Percentiles rank a stretch among this genome's conserved stretches.
Conservation (phyloP, 1,140 invertebrate genomes). For the Pseudoatta argentina region DNA sequence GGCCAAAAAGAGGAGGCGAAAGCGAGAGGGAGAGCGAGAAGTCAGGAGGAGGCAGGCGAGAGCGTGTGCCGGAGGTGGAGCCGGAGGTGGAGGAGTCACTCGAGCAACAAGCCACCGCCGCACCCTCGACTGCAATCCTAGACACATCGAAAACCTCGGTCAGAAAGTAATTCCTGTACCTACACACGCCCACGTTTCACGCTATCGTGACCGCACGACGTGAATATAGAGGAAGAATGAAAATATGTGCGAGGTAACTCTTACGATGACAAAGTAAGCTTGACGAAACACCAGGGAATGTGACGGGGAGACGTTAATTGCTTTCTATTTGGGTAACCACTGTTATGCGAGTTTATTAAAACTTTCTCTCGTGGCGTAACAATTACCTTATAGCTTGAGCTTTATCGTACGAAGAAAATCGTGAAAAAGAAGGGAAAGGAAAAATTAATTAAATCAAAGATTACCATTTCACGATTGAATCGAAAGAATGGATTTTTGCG, state of each 20-base stretch:
- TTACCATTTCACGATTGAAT: not conserved
- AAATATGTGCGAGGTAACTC: constrained; percentile 39
- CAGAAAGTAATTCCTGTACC: constrained; percentile 74
- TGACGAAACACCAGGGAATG: constrained; percentile 19
- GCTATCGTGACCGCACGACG: constrained; percentile 54
- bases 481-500: not conserved
- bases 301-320: constrained; percentile 26
- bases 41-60: constrained; percentile 56
- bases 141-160: constrained; percentile 75
- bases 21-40: constrained; percentile 39
- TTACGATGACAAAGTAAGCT: constrained; percentile 13
- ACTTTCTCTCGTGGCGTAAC: constrained; percentile 23
- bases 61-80: constrained; percentile 77
- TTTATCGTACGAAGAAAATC: not conserved
- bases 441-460: constrained; percentile 3
- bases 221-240: constrained; percentile 28
- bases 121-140: constrained; percentile 78
- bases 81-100: constrained; percentile 80
- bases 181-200: constrained; percentile 72
- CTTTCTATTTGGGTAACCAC: constrained; percentile 32
- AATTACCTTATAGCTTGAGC: not conserved
- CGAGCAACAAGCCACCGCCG: constrained; percentile 84
- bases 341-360: constrained; percentile 40
- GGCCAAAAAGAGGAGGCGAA: constrained; percentile 62
- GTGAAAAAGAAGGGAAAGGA: not conserved